Evolutionary conservation across 2,113 vertebrate species (phyloP).

Genomic region (Oryzias melastigma): DNA sequence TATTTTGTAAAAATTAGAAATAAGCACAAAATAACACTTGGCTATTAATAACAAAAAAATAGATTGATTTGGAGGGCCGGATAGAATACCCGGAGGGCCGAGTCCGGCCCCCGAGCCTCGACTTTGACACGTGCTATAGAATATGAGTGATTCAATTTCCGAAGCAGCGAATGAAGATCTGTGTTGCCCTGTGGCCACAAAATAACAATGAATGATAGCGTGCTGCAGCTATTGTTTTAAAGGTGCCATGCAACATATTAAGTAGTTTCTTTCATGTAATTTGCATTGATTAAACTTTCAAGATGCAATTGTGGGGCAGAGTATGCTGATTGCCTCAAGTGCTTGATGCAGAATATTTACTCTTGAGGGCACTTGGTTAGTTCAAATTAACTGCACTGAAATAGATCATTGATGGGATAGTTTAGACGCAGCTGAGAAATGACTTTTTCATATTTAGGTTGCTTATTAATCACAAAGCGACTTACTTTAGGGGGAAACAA

Average conservation of each 20-base stretch:
- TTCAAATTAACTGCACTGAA: constrained; percentile 61
- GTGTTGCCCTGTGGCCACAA: constrained; percentile 7
- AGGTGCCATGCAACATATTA: constrained; percentile 52
- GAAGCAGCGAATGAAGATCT: constrained; percentile 6
- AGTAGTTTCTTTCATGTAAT: constrained; percentile 59
- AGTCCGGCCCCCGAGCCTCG: too few species aligned
- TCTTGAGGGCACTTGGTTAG: constrained; percentile 71
- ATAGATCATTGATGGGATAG: constrained; percentile 40
- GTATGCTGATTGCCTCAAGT: constrained; percentile 66
- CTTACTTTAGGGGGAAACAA: neutral
- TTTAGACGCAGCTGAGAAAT: neutral
- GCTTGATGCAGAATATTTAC: constrained; percentile 60
- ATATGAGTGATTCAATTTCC: neutral
- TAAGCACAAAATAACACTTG: too few species aligned
- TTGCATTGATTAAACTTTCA: constrained; percentile 78
- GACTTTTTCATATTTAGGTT: constrained; percentile 9
- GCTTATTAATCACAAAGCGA: neutral
- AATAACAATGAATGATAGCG: constrained; percentile 10
- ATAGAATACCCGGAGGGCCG: too few species aligned
- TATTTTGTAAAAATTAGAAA: too few species aligned
- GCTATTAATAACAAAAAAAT: too few species aligned
- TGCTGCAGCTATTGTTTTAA: constrained; percentile 28
- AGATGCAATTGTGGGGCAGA: constrained; percentile 54
- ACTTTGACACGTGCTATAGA: neutral
- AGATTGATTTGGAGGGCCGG: too few species aligned